Evolutionary conservation across 1,140 invertebrate species (phyloP).

Genomic region (Eumeta japonica): DNA sequence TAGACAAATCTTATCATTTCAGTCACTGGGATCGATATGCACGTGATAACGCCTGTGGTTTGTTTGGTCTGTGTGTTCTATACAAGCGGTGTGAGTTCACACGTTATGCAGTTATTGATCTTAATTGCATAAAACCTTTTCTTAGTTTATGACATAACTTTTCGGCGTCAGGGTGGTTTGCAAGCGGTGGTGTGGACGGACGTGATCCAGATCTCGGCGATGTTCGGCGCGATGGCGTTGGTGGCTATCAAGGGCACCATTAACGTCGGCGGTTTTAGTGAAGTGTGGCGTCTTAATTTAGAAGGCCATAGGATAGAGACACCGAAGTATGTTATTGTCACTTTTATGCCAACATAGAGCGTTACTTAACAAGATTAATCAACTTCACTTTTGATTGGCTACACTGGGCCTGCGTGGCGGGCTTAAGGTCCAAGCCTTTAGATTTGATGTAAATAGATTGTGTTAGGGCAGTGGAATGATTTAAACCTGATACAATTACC

Average conservation of each 20-base stretch:
- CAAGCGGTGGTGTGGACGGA: conserved; percentile 95
- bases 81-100: conserved; percentile 76
- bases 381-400: no score
- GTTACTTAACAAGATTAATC: no score
- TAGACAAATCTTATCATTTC: no score
- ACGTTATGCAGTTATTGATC: no score
- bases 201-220: conserved; percentile 81
- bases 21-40: conserved; percentile 85
- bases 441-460: no score
- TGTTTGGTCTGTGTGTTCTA: conserved; percentile 91
- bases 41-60: conserved; percentile 78
- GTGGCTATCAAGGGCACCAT: conserved; percentile 78
- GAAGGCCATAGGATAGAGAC: conserved; percentile 73
- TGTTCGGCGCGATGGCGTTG: conserved; percentile 80
- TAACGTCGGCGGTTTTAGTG: conserved; percentile 74
- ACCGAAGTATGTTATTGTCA: conserved; percentile 66
- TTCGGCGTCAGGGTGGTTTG: conserved; percentile 75
- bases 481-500: no score
- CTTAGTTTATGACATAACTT: not conserved
- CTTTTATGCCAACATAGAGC: no score
- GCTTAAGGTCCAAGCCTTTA: no score
- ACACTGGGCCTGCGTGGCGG: no score
- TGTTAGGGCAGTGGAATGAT: no score
- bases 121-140: no score
- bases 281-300: conserved; percentile 71